Evolutionary conservation across 2,113 vertebrate genomes (phyloP).

Genomic region (Ifrita kowaldi): DNA sequence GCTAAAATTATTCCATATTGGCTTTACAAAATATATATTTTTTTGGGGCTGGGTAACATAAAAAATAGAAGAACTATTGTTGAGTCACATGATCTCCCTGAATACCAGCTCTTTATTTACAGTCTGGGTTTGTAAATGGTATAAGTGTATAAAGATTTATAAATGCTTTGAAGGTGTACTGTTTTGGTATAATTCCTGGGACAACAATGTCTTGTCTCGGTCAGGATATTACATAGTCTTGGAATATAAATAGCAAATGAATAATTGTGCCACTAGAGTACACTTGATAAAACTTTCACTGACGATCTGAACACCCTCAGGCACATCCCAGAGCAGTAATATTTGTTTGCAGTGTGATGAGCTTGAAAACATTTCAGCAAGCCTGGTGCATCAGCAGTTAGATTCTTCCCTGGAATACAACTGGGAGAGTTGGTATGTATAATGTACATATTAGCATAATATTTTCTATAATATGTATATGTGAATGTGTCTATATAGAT

Average conservation of each 20-base stretch:
- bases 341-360: neutral
- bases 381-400: neutral
- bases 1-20: neutral
- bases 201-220: neutral
- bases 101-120: neutral
- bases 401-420: neutral
- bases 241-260: neutral
- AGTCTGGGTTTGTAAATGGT: neutral
- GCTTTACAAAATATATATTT: neutral
- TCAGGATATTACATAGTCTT: neutral
- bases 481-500: neutral
- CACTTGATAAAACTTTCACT: neutral
- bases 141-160: neutral
- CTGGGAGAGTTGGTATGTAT: neutral
- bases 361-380: neutral
- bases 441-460: neutral
- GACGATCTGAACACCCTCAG: neutral
- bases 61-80: neutral
- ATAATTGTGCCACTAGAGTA: neutral
- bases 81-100: neutral
- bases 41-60: rapidly evolving
- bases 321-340: neutral
- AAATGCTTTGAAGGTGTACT: neutral
- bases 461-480: neutral
- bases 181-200: neutral